Evolutionary conservation across 1,140 invertebrate genomes (phyloP), one percentile per base, ranked within the genome.

Genomic region (Brachionus angularis): DNA sequence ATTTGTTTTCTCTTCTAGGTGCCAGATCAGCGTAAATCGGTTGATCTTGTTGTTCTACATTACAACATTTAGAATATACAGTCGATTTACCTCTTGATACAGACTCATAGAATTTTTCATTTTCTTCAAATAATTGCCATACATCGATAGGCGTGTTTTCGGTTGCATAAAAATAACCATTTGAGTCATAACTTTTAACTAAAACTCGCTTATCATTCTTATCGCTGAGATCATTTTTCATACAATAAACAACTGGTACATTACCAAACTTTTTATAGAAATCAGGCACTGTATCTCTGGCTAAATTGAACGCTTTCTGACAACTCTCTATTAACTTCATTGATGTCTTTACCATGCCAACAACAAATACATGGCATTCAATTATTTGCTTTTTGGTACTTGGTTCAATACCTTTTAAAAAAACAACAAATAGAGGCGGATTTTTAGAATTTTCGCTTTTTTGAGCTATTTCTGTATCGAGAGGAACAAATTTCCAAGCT

Each of bases 361-460:
- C 44, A 1, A 67, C 62, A 67, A 67, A 67, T 5, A 67, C 42
- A 23, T 47, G 42, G 25, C 62, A 67, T 31, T 67, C 62, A 29
- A 67, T 33, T 12, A 50, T 27, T 67, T 46, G 42, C 21, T 67
- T 67, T 67, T 67, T 67, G 16, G 62, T 67, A 18, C 33, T 47
- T 2, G 62, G 62, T 31, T 67, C 62, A 1, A 67, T 50, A 21
- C 14, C 62, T 14, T 47, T 47, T 16, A 67, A 33, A 33, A 67
- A 67, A 47, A 67, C 42, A 47, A 50, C 42, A 31, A 67, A 67
- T 8, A 67, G 42, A 33, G 62, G 62, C 4, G 62, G 62, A 67
- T 67, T 67, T 27, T 46, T 27, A 18, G 16, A 33, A 36, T 47
- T 47, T 33, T 50, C 27, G 14, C n/a, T 36, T 27, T 67, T 67